Evolutionary conservation across 2,113 vertebrate species (phyloP).

Genomic region (Caracal caracal): DNA sequence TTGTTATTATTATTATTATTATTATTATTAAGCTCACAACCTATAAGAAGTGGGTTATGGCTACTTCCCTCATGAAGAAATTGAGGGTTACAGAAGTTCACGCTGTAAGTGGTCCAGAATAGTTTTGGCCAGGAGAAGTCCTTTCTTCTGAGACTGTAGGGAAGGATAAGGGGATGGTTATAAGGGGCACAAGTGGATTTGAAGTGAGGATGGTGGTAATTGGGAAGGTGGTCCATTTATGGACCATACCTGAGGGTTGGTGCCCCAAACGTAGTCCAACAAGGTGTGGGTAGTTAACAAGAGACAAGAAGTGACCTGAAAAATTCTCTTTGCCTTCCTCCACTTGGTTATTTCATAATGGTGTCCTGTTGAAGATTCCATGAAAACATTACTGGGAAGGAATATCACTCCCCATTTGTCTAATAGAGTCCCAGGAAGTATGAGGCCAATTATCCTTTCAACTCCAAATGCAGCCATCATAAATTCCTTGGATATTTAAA

Average conservation of each 20-base stretch:
- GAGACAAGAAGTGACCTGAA: not conserved
- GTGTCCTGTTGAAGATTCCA: not conserved
- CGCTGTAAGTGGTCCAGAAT: not conserved
- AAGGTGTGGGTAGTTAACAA: not conserved
- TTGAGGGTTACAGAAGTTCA: not conserved
- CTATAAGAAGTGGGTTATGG: not conserved
- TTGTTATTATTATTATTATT: too few species aligned
- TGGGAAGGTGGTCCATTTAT: not conserved
- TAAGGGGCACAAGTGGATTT: not conserved
- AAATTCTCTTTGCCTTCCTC: not conserved
- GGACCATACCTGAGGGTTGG: not conserved
- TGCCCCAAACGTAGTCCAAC: accelerated
- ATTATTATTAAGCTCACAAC: not conserved
- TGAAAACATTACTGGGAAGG: not conserved
- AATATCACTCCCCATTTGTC: not conserved
- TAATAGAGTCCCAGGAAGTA: not conserved
- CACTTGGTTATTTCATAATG: not conserved
- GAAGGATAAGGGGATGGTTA: too few species aligned
- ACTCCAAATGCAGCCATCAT: not conserved
- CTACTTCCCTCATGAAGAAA: not conserved
- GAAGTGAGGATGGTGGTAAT: not conserved
- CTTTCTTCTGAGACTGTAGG: not conserved
- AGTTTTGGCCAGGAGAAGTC: not conserved
- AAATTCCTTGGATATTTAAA: not conserved
- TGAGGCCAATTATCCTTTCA: not conserved